phyloP scores from a whole-genome alignment of 2,888 invertebrate genomes.

The Taenaris catops region DNA sequence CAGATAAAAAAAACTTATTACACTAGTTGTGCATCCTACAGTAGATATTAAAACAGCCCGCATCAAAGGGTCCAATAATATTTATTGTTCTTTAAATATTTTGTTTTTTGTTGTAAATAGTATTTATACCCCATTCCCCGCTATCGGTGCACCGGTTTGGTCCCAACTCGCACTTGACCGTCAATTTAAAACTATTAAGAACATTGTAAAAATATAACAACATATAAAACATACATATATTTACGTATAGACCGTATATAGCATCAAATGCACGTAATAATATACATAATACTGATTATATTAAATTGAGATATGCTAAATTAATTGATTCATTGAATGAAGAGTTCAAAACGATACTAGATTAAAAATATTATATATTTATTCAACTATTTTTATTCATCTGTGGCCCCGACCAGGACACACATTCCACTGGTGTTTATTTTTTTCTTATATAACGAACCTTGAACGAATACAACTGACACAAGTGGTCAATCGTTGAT shows the following conservation, averaged over 20 bases:
- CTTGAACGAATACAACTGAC: too few species aligned
- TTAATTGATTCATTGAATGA: slow-evolving; percentile 49
- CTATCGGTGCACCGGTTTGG: slow-evolving; percentile 73
- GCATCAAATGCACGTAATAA: slow-evolving; percentile 57
- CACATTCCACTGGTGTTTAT: slow-evolving; percentile 8
- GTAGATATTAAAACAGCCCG: slow-evolving; percentile 56
- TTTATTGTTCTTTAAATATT: slow-evolving; percentile 22
- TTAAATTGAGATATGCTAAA: slow-evolving; percentile 62
- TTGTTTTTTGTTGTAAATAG: slow-evolving; percentile 22
- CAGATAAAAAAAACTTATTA: slow-evolving; percentile 28
- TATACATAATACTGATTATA: slow-evolving; percentile 48
- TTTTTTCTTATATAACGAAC: too few species aligned
- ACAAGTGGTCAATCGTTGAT: too few species aligned
- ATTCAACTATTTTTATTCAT: slow-evolving; percentile 14
- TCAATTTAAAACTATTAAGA: slow-evolving; percentile 28
- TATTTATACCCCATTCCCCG: slow-evolving; percentile 43
- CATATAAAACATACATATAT: slow-evolving; percentile 44
- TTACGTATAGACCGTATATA: slow-evolving; percentile 61
- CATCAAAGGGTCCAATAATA: slow-evolving; percentile 32
- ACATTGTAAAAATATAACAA: slow-evolving; percentile 33
- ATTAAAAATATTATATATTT: slow-evolving; percentile 10
- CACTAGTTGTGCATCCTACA: slow-evolving; percentile 36
- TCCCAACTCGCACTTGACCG: slow-evolving; percentile 44
- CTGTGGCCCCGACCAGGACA: slow-evolving; percentile 14
- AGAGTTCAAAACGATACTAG: slow-evolving; percentile 16